These are phyloP conservation scores for Pterocles burchelli DNA, from an alignment of 2,113 vertebrate genomes.

Conservation along the genomic window DNA sequence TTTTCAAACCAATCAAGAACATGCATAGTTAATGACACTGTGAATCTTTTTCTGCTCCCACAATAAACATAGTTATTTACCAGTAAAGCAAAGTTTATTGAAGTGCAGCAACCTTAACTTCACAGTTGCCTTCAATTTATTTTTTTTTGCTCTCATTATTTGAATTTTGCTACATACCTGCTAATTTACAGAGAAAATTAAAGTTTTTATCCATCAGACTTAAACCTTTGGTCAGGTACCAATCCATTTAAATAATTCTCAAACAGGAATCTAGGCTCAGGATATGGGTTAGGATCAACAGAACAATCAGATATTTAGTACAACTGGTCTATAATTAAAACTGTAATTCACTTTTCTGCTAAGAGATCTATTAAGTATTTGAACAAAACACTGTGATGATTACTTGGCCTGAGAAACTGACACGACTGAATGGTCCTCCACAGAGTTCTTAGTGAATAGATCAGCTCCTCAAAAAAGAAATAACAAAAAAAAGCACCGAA, in stretches of 20 bases:
- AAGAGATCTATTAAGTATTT: not conserved
- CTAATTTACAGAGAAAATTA: not conserved
- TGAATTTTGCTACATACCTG: not conserved
- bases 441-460: not conserved
- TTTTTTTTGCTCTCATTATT: not conserved
- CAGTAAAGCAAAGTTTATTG: not conserved
- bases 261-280: not conserved
- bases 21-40: fast-evolving
- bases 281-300: not conserved
- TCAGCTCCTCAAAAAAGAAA: not conserved
- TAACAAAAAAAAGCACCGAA: not conserved
- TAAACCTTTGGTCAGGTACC: not conserved
- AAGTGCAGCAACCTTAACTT: fast-evolving
- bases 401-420: not conserved
- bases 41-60: not conserved
- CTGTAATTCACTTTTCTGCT: not conserved
- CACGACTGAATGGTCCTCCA: not conserved
- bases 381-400: not conserved
- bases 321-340: not conserved
- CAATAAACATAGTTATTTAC: not conserved
- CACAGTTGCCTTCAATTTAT: not conserved
- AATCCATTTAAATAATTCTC: not conserved
- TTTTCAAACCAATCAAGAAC: not conserved
- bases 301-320: not conserved
- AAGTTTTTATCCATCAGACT: not conserved